Base-by-base conservation (phyloP, 2,797 vertebrate genomes). In the Diplodus sargus region DNA sequence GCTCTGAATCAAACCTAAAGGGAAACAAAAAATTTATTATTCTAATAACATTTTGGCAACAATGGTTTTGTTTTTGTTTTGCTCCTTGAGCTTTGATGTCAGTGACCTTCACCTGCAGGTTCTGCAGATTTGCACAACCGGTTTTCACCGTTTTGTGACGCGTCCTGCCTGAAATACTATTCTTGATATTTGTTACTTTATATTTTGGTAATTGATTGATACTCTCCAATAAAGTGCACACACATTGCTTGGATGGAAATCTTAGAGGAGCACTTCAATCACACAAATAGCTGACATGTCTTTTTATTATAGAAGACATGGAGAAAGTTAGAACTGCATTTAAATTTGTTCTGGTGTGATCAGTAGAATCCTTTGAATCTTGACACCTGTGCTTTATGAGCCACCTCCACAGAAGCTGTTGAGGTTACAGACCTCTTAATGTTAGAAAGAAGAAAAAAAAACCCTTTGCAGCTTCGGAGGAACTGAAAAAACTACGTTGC, bases 301-400 rank as follows among this genome's bases (percentile, higher is more conserved):
- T 61, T 43, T 48, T 22, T 25, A 15, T 16, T 18, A n/a, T 25
- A 49, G 43, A 54, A 58, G 54, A 76, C 15, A 57, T 47, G 2
- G 30, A 28, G 34, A n/a, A 48, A 48, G 34, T 57, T 20, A 63
- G 63, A 69, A 16, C 28, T 57, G 34, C 43, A 43, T 18, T 45
- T 47, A 20, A 43, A 74, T 61, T 16, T 56, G 3, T 7, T 59
- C 4, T 48, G 28, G 15, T 49, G 12, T 1, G 10, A 18, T 17
- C 13, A n/a, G 14, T 16, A 62, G 23, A 63, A 22, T 77, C 22
- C 25, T 72, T 64, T 74, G 13, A 53, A n/a, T 58, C 5, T 14
- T 0, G 0, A 39, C 42, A 23, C n/a, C 10, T 20, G 14, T n/a
- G 14, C 56, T 73, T 72, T 61, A 23, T 51, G 49, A 25, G 2